phyloP scores from a whole-genome alignment of 2,113 vertebrate genomes.

The Triplophysa siluroides region DNA sequence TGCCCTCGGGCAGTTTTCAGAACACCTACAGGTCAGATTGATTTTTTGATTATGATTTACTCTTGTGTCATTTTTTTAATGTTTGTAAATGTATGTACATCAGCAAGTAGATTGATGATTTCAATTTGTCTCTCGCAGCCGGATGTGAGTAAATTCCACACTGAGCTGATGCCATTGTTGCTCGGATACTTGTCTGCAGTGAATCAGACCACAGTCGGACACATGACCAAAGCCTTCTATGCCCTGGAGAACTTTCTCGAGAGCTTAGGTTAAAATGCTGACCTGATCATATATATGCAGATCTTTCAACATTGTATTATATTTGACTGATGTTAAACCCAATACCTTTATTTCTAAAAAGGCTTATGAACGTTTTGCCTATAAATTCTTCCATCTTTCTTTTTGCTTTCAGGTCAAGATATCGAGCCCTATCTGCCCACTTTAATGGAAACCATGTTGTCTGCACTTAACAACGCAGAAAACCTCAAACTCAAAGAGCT shows the following conservation, averaged over 20 bases:
- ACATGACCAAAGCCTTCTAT: conserved; percentile 87
- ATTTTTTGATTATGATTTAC: not conserved
- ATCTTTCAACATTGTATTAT: no score
- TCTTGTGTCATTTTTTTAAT: not conserved
- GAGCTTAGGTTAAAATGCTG: conserved; percentile 77
- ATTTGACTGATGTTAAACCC: not conserved
- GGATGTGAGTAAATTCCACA: conserved; percentile 81
- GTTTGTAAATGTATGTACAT: not conserved
- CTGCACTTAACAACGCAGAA: conserved; percentile 72
- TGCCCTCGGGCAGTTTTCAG: conserved; percentile 88
- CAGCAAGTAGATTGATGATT: not conserved
- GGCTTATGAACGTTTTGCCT: no score
- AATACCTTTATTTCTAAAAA: no score
- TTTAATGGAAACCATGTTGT: conserved; percentile 85
- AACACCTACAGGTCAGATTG: conserved; percentile 82
- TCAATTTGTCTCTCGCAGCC: conserved; percentile 67
- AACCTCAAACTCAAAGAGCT: conserved; percentile 82
- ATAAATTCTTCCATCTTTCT: not conserved
- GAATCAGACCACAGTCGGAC: conserved; percentile 74
- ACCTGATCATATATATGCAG: not conserved
- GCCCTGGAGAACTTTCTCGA: conserved; percentile 91
- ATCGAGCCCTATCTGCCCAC: conserved; percentile 86
- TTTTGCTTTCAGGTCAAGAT: conserved; percentile 70
- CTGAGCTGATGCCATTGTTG: conserved; percentile 84
- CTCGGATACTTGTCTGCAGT: conserved; percentile 80